phyloP scores from a whole-genome alignment of 2,113 vertebrate genomes.

The Myocastor coypus region DNA sequence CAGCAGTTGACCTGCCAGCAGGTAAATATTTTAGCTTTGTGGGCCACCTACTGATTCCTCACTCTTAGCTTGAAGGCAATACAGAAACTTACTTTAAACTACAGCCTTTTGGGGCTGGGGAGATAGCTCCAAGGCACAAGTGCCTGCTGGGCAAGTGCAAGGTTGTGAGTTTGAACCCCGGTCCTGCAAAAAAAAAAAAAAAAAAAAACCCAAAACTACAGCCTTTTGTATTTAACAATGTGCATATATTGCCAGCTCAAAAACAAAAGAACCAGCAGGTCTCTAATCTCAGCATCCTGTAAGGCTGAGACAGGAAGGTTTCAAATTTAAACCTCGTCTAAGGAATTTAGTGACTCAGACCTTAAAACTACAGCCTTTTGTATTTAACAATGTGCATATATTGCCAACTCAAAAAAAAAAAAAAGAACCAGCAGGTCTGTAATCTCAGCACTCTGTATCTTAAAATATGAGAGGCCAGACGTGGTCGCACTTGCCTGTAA shows the following conservation, averaged over 20 bases:
- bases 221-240: background rate
- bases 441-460: background rate
- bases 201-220: no score
- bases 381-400: background rate
- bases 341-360: background rate
- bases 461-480: background rate
- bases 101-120: background rate
- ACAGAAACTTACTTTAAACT: background rate
- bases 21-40: background rate
- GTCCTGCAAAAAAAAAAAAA: no score
- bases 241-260: background rate
- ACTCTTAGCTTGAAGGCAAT: background rate
- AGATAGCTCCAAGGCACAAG: no score
- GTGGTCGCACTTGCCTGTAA: no score
- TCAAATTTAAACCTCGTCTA: background rate
- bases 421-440: no score
- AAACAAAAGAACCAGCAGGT: background rate
- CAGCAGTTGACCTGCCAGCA: background rate
- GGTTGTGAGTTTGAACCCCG: no score
- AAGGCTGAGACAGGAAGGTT: background rate
- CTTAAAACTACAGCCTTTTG: background rate
- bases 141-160: no score
- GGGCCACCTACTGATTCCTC: background rate
- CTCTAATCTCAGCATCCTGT: background rate
- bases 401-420: background rate